phyloP scores from a whole-genome alignment of 1,140 invertebrate genomes.

The Drosophila malerkotliana region DNA sequence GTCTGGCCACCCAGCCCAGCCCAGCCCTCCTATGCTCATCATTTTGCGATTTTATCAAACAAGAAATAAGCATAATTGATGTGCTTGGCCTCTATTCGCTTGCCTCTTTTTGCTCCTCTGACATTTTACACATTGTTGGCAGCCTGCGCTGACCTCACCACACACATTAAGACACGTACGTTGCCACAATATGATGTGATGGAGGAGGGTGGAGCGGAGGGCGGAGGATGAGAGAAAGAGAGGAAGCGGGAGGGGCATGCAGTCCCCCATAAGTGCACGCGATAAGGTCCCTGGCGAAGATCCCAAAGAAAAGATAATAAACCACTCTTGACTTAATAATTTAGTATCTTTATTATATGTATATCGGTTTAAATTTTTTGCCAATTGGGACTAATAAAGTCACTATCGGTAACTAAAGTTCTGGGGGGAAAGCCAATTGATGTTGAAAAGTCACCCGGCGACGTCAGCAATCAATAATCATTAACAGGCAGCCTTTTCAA shows the following conservation, averaged over 20 bases:
- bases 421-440: slow-evolving; percentile 43
- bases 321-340: neutral
- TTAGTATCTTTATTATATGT: too few relatives aligned
- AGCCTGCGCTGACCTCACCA: slow-evolving; percentile 58
- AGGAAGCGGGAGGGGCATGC: slow-evolving; percentile 40
- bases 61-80: slow-evolving; percentile 78
- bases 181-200: slow-evolving; percentile 36
- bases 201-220: slow-evolving; percentile 1
- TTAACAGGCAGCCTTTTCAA: slow-evolving; percentile 40
- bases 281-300: neutral
- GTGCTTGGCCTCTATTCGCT: slow-evolving; percentile 65
- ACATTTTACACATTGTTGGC: slow-evolving; percentile 73
- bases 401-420: slow-evolving; percentile 9
- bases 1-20: slow-evolving; percentile 31
- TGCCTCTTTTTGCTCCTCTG: slow-evolving; percentile 30
- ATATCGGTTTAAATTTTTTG: too few relatives aligned
- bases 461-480: slow-evolving; percentile 76
- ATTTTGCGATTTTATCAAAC: slow-evolving; percentile 72
- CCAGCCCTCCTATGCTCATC: slow-evolving; percentile 10
- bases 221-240: slow-evolving; percentile 18
- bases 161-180: slow-evolving; percentile 25
- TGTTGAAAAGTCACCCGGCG: slow-evolving; percentile 31
- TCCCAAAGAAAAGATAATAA: neutral
- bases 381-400: neutral
- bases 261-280: slow-evolving; percentile 13